Conservation (phyloP, 2,113 vertebrate genomes). For the Acrocephalus arundinaceus region DNA sequence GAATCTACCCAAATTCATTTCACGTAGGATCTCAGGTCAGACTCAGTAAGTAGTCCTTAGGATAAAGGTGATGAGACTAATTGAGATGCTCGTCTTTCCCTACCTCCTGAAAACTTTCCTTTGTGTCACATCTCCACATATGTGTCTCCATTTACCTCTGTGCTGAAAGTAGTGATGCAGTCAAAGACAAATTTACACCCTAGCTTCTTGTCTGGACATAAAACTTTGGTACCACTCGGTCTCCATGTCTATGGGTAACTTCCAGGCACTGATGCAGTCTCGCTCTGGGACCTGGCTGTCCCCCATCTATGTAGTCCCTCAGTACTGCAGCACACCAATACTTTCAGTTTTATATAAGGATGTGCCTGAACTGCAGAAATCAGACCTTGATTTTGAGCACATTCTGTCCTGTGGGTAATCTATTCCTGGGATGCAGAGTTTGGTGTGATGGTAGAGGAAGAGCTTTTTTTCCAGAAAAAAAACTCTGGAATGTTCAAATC, state of each 20-base stretch:
- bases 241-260: background rate
- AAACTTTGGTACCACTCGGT: background rate
- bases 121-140: background rate
- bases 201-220: background rate
- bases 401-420: background rate
- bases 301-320: accelerated
- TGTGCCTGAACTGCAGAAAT: slow-evolving; percentile 40
- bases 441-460: background rate
- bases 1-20: background rate
- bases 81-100: background rate
- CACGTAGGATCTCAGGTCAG: background rate
- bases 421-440: background rate
- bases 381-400: background rate
- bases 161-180: background rate
- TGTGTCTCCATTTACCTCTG: slow-evolving; percentile 36
- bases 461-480: background rate
- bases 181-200: background rate
- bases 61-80: background rate
- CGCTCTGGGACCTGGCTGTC: accelerated
- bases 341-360: slow-evolving; percentile 13
- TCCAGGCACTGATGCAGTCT: background rate
- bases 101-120: background rate
- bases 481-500: background rate
- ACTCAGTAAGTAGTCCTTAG: background rate
- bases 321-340: background rate